Evolutionary conservation across 1,140 invertebrate species (phyloP).

Genomic region (Bombus cullumanus): DNA sequence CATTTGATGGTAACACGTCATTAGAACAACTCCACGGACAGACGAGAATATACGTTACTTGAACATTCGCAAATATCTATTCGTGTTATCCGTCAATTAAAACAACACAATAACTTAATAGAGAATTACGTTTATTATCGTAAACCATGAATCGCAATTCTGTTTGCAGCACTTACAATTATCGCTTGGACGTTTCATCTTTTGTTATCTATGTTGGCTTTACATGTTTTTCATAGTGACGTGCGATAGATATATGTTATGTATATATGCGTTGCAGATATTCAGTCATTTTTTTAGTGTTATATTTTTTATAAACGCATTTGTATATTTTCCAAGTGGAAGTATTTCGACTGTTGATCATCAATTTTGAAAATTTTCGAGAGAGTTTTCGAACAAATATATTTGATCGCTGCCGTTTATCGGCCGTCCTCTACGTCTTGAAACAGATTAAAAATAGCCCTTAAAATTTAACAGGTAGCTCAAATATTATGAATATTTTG

Average conservation of each 20-base stretch:
- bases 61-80: not conserved
- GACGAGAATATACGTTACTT: not conserved
- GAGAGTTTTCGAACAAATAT: not conserved
- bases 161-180: not conserved
- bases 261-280: not conserved
- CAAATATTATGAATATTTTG: too few relatives aligned
- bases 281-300: not conserved
- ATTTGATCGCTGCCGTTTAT: not conserved
- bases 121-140: not conserved
- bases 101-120: not conserved
- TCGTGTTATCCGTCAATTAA: not conserved
- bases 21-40: constrained; percentile 32
- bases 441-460: not conserved
- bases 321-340: not conserved
- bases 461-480: not conserved
- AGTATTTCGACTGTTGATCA: not conserved
- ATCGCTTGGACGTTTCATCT: not conserved
- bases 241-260: not conserved
- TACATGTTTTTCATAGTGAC: not conserved
- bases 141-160: not conserved
- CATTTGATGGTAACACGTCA: constrained; percentile 40
- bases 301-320: not conserved
- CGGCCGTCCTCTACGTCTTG: too few relatives aligned
- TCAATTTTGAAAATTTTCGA: not conserved
- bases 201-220: not conserved